Percentiles rank a stretch among this genome's conserved stretches.
Conservation (phyloP, 1,140 invertebrate species). For the Drosophila serrata region DNA sequence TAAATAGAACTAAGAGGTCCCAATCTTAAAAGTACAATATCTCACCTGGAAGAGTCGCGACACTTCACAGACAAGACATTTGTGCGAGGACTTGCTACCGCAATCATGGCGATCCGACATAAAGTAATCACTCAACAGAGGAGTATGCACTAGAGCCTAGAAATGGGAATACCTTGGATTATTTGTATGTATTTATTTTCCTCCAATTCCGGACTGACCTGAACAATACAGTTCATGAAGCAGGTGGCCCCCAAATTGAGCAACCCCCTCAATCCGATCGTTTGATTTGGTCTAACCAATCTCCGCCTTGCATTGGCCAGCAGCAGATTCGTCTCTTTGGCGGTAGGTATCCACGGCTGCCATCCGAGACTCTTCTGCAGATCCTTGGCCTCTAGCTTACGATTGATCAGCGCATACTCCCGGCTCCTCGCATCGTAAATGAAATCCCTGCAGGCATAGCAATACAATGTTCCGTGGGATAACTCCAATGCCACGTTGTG, state of each 20-base stretch:
- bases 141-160: constrained; percentile 96
- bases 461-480: constrained; percentile 95
- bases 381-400: constrained; percentile 87
- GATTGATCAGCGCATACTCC: constrained; percentile 87
- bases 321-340: constrained; percentile 90
- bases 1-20: background rate
- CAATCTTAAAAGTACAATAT: background rate
- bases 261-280: constrained; percentile 95
- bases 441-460: constrained; percentile 96
- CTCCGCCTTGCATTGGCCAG: constrained; percentile 91
- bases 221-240: constrained; percentile 99
- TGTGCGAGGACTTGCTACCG: constrained; percentile 87
- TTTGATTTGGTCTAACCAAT: constrained; percentile 92
- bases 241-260: constrained; percentile 99
- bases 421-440: constrained; percentile 92
- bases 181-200: background rate
- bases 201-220: constrained; percentile 86
- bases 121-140: constrained; percentile 97
- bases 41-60: constrained; percentile 91
- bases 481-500: constrained; percentile 95
- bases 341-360: constrained; percentile 92
- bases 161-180: constrained; percentile 16
- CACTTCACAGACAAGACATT: constrained; percentile 97
- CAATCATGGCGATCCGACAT: constrained; percentile 96
- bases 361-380: constrained; percentile 90